These are phyloP conservation scores for Sarcophaga peregrina DNA, from an alignment of 1,140 invertebrate genomes.

Conservation along the genomic window DNA sequence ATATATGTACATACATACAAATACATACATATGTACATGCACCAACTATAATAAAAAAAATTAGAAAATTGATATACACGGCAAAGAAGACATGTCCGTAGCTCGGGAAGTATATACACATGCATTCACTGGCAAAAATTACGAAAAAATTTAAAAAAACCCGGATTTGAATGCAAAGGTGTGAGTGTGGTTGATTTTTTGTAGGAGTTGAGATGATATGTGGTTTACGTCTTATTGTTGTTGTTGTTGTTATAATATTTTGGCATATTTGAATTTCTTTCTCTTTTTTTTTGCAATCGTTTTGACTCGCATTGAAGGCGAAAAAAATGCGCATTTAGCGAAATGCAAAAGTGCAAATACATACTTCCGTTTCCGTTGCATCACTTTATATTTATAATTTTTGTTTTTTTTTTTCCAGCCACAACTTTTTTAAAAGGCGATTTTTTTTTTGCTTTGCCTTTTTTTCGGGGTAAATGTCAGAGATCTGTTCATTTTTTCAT, in stretches of 20 bases:
- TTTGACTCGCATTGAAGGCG: not conserved
- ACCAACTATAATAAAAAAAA: not conserved
- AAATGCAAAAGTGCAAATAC: constrained; percentile 48
- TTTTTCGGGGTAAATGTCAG: constrained; percentile 32
- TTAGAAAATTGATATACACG: not conserved
- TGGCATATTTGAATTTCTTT: constrained; percentile 35
- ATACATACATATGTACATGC: not conserved
- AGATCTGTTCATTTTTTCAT: constrained; percentile 24
- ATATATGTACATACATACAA: no score
- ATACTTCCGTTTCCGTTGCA: constrained; percentile 47
- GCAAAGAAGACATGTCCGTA: not conserved
- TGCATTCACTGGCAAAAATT: no score
- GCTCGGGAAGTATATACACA: not conserved
- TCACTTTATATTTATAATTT: constrained; percentile 40
- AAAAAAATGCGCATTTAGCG: constrained; percentile 46
- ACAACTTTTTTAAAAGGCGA: no score
- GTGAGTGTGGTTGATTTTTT: no score
- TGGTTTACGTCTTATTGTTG: constrained; percentile 12
- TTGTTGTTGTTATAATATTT: not conserved
- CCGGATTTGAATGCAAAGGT: no score
- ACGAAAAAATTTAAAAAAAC: no score
- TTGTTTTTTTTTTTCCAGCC: not conserved
- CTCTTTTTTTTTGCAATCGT: constrained; percentile 5
- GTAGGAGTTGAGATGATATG: not conserved
- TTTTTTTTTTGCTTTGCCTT: not conserved